Conservation (phyloP, 2,797 vertebrate species). For the Lacerta bilineata region DNA sequence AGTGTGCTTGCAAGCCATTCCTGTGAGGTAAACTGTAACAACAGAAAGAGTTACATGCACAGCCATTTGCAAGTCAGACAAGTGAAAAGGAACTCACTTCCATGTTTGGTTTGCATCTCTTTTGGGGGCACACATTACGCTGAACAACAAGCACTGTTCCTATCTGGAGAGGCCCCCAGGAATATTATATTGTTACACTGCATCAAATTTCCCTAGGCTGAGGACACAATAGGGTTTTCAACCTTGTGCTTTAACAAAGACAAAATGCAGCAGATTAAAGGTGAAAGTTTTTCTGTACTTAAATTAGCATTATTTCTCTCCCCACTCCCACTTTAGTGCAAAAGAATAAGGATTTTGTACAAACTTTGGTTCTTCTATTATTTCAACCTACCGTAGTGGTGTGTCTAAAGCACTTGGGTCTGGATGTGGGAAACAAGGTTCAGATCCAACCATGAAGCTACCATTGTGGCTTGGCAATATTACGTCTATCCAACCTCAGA, state of each 20-base stretch:
- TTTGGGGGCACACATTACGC: constrained; percentile 70
- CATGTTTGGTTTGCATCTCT: constrained; percentile 60
- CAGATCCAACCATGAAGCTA: background rate
- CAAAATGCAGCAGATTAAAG: background rate
- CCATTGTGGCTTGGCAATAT: background rate
- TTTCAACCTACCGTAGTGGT: too few species aligned
- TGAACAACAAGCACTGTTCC: constrained; percentile 45
- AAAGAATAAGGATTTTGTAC: constrained; percentile 13
- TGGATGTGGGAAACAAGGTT: background rate
- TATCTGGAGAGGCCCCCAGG: constrained; percentile 11
- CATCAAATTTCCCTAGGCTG: constrained; percentile 29
- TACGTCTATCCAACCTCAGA: background rate
- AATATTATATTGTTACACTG: constrained; percentile 27
- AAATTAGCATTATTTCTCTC: background rate
- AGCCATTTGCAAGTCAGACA: background rate
- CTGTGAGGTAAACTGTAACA: background rate
- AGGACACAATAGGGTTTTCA: constrained; percentile 46
- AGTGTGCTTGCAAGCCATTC: constrained; percentile 23
- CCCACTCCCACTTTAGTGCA: background rate
- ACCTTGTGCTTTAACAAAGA: background rate
- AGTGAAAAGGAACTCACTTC: background rate
- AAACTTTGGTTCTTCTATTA: background rate
- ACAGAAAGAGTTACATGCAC: background rate
- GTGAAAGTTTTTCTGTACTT: background rate
- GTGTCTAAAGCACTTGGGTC: background rate